Evolutionary conservation across 2,797 vertebrate species (phyloP), one percentile per base, ranked within the genome.

Genomic region (Pagetopsis macropterus): DNA sequence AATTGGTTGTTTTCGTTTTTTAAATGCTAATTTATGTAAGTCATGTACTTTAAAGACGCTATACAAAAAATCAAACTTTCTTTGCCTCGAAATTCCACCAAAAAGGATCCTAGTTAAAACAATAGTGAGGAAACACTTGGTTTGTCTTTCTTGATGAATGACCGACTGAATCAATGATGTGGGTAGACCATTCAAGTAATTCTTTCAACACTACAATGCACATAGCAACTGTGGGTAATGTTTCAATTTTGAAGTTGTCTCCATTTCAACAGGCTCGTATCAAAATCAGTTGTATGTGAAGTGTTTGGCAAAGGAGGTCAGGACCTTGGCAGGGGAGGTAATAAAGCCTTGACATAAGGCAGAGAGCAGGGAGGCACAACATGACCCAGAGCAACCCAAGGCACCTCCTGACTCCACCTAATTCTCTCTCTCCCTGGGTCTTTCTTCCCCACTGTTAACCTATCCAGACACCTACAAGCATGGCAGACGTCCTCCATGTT

Each of bases 271-370:
- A 58, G 41, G 62, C 69, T 65, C 6, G 68, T 50, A 63, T 68
- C 7, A 65, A 61, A 67, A 56, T 48, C 21, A 46, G 49, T 58
- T 82, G 63, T 76, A 44, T 79, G 49, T 48, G 70, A 62, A 64
- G 69, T 51, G 19, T 23, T 44, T 62, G 54, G 43, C 56, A 16
- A 5, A 76, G 49, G 76, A 81, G 88, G 85, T 85, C 86, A 83
- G 75, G 87, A 84, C 90, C 86, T 90, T 89, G 92, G 89, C 87
- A 88, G 71, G 65, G 82, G 79, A 75, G 83, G 83, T 78, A 87
- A 88, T 87, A 89, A 90, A 90, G 73, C 80, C 85, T 65, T 85
- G 88, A 87, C 90, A 91, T 89, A 91, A 85, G 92, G 91, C 76
- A 68, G 85, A 82, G 87, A 85, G 90, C 83, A 49, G 89, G 91